Conservation (phyloP, 2,113 vertebrate species). For the Gobio gobio region DNA sequence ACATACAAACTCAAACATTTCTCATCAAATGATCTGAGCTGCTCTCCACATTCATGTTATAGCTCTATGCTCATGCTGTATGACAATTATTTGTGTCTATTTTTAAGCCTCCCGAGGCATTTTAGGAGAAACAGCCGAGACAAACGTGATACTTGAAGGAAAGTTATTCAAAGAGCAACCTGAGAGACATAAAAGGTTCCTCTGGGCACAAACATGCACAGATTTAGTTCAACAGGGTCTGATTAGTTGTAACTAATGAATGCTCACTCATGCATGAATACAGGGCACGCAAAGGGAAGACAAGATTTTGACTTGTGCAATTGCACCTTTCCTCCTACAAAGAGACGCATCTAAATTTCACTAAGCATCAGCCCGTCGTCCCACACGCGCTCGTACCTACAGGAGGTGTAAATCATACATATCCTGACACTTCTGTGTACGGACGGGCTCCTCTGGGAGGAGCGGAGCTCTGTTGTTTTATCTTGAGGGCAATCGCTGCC, state of each 20-base stretch:
- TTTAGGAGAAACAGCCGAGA: background rate
- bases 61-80: background rate
- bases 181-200: background rate
- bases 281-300: background rate
- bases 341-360: background rate
- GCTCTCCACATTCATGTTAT: background rate
- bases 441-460: background rate
- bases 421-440: background rate
- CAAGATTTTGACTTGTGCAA: conserved; percentile 10
- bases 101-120: background rate
- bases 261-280: conserved; percentile 23
- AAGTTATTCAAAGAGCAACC: background rate
- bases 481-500: background rate
- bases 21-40: background rate
- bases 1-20: no score
- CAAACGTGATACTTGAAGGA: no score
- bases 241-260: conserved; percentile 33
- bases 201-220: background rate
- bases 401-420: conserved; percentile 12
- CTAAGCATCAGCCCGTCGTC: conserved; percentile 3
- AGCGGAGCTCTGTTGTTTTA: background rate
- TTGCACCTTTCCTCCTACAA: conserved; percentile 12
- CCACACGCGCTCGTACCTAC: background rate
- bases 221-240: background rate
- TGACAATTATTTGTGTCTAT: background rate